Evolutionary conservation across 2,888 invertebrate species (phyloP).

Genomic region (Troides aeacus): DNA sequence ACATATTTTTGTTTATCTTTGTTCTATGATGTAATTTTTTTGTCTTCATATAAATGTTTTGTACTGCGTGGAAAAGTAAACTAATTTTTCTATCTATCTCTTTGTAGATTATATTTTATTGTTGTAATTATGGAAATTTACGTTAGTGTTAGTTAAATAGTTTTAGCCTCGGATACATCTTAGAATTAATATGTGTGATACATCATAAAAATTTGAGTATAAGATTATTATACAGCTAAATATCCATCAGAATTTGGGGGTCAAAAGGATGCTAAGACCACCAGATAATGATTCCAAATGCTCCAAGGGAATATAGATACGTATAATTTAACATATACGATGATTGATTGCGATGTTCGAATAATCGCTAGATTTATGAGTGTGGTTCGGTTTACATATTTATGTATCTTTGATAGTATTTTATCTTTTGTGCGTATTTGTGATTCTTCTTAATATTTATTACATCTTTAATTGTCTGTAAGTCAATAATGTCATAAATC

Average conservation of each 20-base stretch:
- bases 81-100: no score
- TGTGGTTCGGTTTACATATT: not conserved
- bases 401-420: constrained; percentile 1
- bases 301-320: not conserved
- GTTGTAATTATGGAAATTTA: no score
- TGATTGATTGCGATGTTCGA: constrained; percentile 7
- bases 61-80: no score
- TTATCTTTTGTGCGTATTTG: constrained; percentile 1
- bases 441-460: not conserved
- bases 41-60: no score
- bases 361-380: not conserved
- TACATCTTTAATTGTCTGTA: no score
- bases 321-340: not conserved
- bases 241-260: not conserved
- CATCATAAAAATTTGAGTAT: not conserved
- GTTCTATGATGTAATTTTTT: no score
- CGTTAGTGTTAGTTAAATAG: no score
- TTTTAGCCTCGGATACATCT: no score
- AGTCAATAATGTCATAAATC: no score
- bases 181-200: not conserved
- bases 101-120: no score
- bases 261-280: constrained; percentile 2
- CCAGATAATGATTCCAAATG: not conserved
- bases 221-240: not conserved
- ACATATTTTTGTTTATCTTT: no score